phyloP scores from a whole-genome alignment of 2,797 vertebrate species.

The Oreortyx pictus region DNA sequence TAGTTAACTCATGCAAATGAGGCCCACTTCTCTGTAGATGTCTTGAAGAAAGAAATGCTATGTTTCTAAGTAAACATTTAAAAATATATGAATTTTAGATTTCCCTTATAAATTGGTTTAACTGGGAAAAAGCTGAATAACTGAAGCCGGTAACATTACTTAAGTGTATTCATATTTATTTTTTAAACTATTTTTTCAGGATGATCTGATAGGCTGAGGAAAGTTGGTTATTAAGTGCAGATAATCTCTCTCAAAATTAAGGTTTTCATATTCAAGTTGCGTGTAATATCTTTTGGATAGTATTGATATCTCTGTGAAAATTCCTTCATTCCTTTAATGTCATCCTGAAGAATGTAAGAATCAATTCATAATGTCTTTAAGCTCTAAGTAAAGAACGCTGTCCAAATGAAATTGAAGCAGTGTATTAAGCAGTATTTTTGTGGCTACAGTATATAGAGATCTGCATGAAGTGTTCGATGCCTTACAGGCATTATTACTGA shows the following conservation, averaged over 20 bases:
- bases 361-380: background rate
- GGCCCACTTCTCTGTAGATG: background rate
- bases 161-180: background rate
- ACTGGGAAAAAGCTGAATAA: background rate
- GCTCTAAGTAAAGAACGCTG: background rate
- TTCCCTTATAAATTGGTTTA: background rate
- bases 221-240: background rate
- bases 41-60: background rate
- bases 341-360: conserved; percentile 24
- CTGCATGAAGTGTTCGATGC: background rate
- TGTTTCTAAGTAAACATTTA: background rate
- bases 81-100: background rate
- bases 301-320: background rate
- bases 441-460: background rate
- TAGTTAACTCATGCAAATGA: background rate
- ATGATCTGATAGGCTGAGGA: background rate
- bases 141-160: background rate
- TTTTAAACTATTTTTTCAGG: background rate
- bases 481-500: background rate
- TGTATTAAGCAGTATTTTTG: background rate
- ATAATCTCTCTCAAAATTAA: conserved; percentile 17
- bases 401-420: background rate
- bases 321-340: background rate
- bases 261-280: background rate
- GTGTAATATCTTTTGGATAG: background rate